Evolutionary conservation across 2,113 vertebrate species (phyloP).

Genomic region (Ctenomys sociabilis): DNA sequence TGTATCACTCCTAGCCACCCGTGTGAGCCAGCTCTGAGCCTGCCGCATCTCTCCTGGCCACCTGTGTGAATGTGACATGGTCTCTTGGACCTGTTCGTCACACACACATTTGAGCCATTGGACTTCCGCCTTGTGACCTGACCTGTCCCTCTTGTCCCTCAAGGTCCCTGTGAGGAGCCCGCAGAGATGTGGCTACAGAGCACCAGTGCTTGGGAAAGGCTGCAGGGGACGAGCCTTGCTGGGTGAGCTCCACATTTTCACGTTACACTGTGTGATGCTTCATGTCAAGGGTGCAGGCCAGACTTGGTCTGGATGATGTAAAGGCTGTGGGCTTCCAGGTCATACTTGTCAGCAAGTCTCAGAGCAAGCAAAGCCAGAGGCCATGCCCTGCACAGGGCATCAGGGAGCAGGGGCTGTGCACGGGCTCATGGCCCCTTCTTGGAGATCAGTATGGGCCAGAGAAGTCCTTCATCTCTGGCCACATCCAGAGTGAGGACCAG

Average conservation of each 20-base stretch:
- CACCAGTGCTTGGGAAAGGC: not conserved
- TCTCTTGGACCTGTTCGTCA: not conserved
- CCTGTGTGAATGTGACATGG: not conserved
- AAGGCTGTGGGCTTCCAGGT: not conserved
- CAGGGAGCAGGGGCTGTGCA: too few species aligned
- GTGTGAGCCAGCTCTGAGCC: accelerated
- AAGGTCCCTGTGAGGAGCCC: not conserved
- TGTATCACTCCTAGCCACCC: not conserved
- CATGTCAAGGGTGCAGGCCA: not conserved
- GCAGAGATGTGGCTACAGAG: not conserved
- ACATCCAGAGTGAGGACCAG: too few species aligned
- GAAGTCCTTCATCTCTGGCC: not conserved
- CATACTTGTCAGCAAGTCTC: not conserved
- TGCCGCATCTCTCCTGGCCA: not conserved
- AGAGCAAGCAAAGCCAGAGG: not conserved
- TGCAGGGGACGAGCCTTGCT: accelerated
- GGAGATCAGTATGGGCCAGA: too few species aligned
- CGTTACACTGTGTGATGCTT: accelerated
- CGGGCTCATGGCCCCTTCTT: not conserved
- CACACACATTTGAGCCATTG: accelerated
- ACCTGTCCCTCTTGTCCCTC: not conserved
- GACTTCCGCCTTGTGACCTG: not conserved
- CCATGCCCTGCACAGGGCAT: too few species aligned
- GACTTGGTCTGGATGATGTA: accelerated
- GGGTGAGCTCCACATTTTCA: conserved; percentile 61